These are phyloP conservation scores for Conchocele bisecta DNA, from an alignment of 2,888 invertebrate species.

Conservation along the genomic window DNA sequence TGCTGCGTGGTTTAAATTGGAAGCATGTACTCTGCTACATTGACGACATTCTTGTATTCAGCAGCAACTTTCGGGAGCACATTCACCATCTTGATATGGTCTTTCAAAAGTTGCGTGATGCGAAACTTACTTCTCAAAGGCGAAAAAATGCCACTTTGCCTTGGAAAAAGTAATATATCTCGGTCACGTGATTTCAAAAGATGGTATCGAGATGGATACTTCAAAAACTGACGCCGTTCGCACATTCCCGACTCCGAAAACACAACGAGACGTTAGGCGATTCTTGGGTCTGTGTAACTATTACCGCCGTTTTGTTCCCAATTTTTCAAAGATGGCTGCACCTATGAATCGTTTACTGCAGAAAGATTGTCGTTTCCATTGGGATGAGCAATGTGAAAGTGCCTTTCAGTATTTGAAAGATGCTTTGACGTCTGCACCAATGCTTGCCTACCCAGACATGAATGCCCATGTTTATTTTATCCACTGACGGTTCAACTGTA, in stretches of 20 bases:
- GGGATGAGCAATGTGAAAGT: slow-evolving; percentile 69
- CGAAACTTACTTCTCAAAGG: slow-evolving; percentile 51
- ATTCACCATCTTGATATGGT: slow-evolving; percentile 41
- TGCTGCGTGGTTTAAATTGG: slow-evolving; percentile 48
- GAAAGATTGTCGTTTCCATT: slow-evolving; percentile 65
- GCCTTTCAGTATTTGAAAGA: slow-evolving; percentile 76
- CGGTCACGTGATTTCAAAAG: slow-evolving; percentile 58
- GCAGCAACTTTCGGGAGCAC: slow-evolving; percentile 45
- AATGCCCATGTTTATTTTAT: slow-evolving; percentile 40
- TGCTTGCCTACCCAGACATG: slow-evolving; percentile 59
- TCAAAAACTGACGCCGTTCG: slow-evolving; percentile 43
- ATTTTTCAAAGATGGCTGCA: slow-evolving; percentile 65
- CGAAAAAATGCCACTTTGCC: slow-evolving; percentile 56
- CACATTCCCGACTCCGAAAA: slow-evolving; percentile 48
- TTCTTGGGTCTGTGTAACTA: slow-evolving; percentile 73
- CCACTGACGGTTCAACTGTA: slow-evolving; percentile 36
- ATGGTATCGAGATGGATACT: slow-evolving; percentile 53
- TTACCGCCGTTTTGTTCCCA: slow-evolving; percentile 79
- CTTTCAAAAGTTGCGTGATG: slow-evolving; percentile 38
- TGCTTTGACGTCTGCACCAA: slow-evolving; percentile 50
- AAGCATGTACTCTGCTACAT: slow-evolving; percentile 53
- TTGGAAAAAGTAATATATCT: slow-evolving; percentile 48
- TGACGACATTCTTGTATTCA: slow-evolving; percentile 57
- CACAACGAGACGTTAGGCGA: slow-evolving; percentile 49
- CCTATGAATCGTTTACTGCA: slow-evolving; percentile 74